These are phyloP conservation scores for Rousettus madagascariensis DNA, from an alignment of 2,797 vertebrate genomes.

Conservation along the genomic window DNA sequence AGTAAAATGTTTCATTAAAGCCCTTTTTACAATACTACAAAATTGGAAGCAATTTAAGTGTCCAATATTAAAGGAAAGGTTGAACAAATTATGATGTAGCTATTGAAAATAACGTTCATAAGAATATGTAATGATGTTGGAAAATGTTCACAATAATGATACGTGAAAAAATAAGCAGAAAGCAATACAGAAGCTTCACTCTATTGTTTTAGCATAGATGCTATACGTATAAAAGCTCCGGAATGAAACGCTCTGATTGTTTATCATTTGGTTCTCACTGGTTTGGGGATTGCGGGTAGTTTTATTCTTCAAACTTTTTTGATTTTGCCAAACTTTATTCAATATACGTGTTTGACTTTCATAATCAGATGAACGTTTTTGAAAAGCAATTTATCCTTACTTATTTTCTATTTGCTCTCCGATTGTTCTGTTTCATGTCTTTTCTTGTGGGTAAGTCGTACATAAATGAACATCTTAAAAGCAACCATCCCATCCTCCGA, in stretches of 20 bases:
- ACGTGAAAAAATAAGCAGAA: not conserved
- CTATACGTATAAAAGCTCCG: not conserved
- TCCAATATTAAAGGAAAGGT: conserved; percentile 20
- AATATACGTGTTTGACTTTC: not conserved
- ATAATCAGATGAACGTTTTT: not conserved
- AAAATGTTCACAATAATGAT: conserved; percentile 47
- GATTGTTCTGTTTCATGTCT: not conserved
- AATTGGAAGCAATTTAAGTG: conserved; percentile 37
- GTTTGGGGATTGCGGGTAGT: not conserved
- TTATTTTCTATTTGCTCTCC: conserved; percentile 14
- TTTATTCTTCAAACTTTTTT: not conserved
- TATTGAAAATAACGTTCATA: conserved; percentile 11
- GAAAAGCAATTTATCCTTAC: not conserved
- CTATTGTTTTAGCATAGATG: not conserved
- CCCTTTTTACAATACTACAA: conserved; percentile 11
- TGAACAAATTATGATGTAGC: conserved; percentile 16
- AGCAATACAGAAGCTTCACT: not conserved
- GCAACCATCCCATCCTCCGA: not conserved
- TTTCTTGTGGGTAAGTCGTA: not conserved
- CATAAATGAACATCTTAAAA: not conserved
- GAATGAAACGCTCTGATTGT: not conserved
- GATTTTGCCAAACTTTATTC: not conserved
- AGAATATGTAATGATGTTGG: not conserved
- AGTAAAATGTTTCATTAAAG: conserved; percentile 43
- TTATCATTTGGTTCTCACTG: not conserved